Base-by-base conservation (phyloP, 64 coral and sea anemone species). In the Platygyra sinensis region DNA sequence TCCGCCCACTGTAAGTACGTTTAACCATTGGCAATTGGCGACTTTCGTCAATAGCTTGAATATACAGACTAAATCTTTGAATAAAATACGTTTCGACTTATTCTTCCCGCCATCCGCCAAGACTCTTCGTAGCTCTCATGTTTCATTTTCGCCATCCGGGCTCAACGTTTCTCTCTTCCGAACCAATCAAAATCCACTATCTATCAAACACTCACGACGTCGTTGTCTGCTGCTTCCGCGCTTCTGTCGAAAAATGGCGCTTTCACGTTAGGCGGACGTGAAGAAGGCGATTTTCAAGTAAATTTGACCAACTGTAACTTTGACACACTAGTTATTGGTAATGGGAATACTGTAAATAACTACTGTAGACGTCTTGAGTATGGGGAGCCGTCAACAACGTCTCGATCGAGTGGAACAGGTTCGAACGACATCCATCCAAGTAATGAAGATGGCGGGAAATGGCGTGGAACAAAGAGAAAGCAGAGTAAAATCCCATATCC, bases 251-350 rank as follows among this genome's bases (percentile, higher is more conserved):
- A 65, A 69, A 3, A 69, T 69, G 65, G 65, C 65, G 65, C 5
- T 4, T 5, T 28, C 5, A 8, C 2, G n/a, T n/a, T 8, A 69
- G 25, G 0, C 65, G 22, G 1, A 25, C 65, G 25, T 9, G 11
- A 69, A 54, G 46, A 54, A 12, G 75, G 38, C 5, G 51, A 51
- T 20, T 25, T 22, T 27, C 12, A 42, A 29, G 18, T 78, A 29
- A 78, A 78, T 22, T 36, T 78, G 51, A 25, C 49, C 75, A 78
- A 78, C 51, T 78, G 36, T 39, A 78, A 54, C 17, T 51, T 52
- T 51, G 8, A 54, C 5, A 78, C 49, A 19, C 19, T 52, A 8
- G 75, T 78, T 16, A 52, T 78, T 78, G 75, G 75, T 78, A 49
- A 78, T 52, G 75, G 75, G 4, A 78, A 46, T 20, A 5, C 2